Evolutionary conservation across 2,113 vertebrate genomes (phyloP).

Genomic region (Silurus glanis): DNA sequence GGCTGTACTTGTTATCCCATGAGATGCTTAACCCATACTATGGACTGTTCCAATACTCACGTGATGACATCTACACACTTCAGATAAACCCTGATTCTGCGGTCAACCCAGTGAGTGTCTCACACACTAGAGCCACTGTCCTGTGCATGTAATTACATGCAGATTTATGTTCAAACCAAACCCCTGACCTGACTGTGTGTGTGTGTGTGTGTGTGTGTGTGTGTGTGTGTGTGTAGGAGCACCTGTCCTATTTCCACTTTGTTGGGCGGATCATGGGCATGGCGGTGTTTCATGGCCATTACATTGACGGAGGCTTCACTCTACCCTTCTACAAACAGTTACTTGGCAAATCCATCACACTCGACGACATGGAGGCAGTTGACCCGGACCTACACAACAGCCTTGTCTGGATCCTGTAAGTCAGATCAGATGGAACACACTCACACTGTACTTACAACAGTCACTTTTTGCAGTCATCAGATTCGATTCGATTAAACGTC

Average conservation of each 20-base stretch:
- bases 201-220: constrained; percentile 13
- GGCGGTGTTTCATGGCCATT: constrained; percentile 98
- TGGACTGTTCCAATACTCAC: constrained; percentile 97
- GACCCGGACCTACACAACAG: constrained; percentile 99
- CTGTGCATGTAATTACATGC: neutral
- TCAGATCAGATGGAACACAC: constrained; percentile 49
- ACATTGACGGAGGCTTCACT: constrained; percentile 96
- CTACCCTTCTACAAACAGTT: constrained; percentile 97
- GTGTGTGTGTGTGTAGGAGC: constrained; percentile 76
- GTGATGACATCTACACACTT: constrained; percentile 96
- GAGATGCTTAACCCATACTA: constrained; percentile 99
- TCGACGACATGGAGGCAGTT: constrained; percentile 97
- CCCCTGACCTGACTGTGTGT: neutral
- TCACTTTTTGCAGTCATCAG: neutral
- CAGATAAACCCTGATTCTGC: constrained; percentile 98
- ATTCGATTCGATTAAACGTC: too few species aligned
- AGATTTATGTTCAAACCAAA: neutral
- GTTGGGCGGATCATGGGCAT: constrained; percentile 98
- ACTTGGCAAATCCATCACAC: constrained; percentile 94
- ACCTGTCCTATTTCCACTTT: constrained; percentile 97
- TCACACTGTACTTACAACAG: neutral
- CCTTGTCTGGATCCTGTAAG: constrained; percentile 98
- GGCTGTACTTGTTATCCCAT: constrained; percentile 96
- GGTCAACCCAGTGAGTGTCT: constrained; percentile 87
- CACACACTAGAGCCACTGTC: neutral